Evolutionary conservation across 37 sponge, comb jelly and placozoan genomes (phyloP).

Genomic region (Lycopodina hypogea): DNA sequence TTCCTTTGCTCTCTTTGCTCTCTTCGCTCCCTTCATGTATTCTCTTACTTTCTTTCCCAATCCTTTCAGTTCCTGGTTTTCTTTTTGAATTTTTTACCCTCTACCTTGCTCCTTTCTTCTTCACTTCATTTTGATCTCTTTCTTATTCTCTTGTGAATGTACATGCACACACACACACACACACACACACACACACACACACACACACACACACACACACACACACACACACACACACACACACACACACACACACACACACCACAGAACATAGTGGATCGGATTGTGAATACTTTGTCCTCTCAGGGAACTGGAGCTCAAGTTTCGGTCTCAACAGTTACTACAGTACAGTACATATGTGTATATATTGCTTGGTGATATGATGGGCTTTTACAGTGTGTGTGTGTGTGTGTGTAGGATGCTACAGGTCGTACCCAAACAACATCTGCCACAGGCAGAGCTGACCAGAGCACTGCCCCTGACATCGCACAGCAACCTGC

Average conservation of each 20-base stretch:
- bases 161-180: conserved; percentile 9
- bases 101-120: too few species aligned
- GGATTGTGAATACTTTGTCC: conserved; percentile 13
- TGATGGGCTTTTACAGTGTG: background rate
- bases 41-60: too few species aligned
- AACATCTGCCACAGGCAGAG: background rate
- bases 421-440: background rate
- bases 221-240: conserved; percentile 14
- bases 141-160: background rate
- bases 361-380: background rate
- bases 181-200: conserved; percentile 8
- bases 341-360: background rate
- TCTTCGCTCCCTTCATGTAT: too few species aligned
- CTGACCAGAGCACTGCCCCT: background rate
- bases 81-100: too few species aligned
- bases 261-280: conserved; percentile 15
- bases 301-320: conserved; percentile 4
- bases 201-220: conserved; percentile 8
- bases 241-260: background rate
- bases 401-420: conserved; percentile 9
- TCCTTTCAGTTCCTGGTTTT: too few species aligned
- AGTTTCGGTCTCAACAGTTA: conserved; percentile 1
- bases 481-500: background rate
- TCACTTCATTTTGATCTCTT: too few species aligned
- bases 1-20: too few species aligned